These are phyloP conservation scores for Danio kyathit DNA, from an alignment of 2,797 vertebrate genomes.

Conservation along the genomic window DNA sequence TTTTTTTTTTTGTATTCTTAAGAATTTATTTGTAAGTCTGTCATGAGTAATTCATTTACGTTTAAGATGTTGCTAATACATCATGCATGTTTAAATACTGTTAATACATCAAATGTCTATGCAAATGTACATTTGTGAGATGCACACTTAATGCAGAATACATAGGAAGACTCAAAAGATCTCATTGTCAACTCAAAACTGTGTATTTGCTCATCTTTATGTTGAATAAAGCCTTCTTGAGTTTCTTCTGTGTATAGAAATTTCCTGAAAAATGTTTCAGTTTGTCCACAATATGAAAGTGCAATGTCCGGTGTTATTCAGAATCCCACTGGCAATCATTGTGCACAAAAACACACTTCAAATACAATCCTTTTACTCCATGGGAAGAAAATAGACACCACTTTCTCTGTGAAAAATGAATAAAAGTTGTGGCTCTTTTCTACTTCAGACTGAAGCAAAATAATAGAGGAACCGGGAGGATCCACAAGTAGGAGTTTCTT, in stretches of 20 bases:
- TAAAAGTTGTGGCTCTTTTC: slow-evolving; percentile 30
- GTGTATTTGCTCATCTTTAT: neutral
- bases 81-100: no score
- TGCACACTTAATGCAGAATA: no score
- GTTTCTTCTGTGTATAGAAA: neutral
- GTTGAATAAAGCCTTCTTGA: neutral
- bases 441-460: slow-evolving; percentile 63
- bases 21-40: no score
- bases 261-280: neutral
- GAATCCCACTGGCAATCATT: neutral
- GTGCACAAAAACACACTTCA: neutral
- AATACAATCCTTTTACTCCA: neutral
- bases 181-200: no score
- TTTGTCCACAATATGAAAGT: neutral
- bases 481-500: slow-evolving; percentile 71
- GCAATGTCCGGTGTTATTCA: neutral
- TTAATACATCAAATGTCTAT: no score
- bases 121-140: no score
- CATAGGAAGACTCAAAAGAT: no score
- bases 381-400: neutral
- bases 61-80: no score
- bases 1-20: no score
- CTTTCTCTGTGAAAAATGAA: slow-evolving; percentile 20
- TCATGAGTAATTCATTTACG: no score
- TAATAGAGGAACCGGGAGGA: slow-evolving; percentile 63